phyloP scores from a whole-genome alignment of 2,888 invertebrate genomes.

The Plebejus melissa region DNA sequence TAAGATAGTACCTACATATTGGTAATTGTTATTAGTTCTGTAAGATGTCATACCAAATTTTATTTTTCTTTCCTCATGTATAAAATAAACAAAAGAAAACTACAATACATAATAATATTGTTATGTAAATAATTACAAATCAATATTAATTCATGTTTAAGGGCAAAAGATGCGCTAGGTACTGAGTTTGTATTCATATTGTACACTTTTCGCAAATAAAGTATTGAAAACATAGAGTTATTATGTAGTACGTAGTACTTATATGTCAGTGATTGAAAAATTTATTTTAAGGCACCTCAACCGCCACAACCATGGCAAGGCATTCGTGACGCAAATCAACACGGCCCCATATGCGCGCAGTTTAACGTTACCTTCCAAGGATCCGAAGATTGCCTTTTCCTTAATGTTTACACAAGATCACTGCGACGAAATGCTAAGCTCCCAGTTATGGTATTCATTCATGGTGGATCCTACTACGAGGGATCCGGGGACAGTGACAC shows the following conservation, averaged over 20 bases:
- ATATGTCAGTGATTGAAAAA: no score
- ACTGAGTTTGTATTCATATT: no score
- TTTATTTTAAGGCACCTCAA: constrained; percentile 50
- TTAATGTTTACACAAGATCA: constrained; percentile 56
- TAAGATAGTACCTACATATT: no score
- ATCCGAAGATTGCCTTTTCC: constrained; percentile 56
- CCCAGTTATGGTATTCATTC: constrained; percentile 68
- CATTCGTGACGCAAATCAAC: constrained; percentile 51
- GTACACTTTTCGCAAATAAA: no score
- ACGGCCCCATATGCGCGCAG: constrained; percentile 59
- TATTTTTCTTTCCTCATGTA: background rate
- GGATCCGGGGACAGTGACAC: constrained; percentile 55
- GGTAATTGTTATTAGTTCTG: no score
- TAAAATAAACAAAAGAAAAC: background rate
- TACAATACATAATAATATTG: background rate
- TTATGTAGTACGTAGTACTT: no score
- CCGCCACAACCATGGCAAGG: constrained; percentile 53
- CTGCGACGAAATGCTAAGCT: constrained; percentile 41
- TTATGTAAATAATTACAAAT: background rate
- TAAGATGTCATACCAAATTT: no score
- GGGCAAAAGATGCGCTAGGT: no score
- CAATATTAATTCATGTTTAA: no score
- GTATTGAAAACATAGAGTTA: no score
- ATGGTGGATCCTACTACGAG: constrained; percentile 59
- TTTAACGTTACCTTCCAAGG: constrained; percentile 50